phyloP scores from a whole-genome alignment of 2,113 vertebrate genomes.

The Bagarius yarrelli region DNA sequence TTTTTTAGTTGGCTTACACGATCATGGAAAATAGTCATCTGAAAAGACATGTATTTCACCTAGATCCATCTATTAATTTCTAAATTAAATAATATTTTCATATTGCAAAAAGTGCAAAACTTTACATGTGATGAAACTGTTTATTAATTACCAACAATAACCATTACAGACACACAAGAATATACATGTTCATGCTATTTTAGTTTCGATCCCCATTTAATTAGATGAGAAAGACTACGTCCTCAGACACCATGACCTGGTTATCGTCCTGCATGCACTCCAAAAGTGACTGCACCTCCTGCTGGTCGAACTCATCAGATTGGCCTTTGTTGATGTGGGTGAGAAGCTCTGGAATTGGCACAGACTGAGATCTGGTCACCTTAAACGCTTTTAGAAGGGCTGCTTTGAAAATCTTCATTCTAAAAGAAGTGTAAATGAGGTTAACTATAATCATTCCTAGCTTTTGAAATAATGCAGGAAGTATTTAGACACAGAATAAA shows the following conservation, averaged over 20 bases:
- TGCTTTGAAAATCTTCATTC: slow-evolving; percentile 65
- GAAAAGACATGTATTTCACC: not conserved
- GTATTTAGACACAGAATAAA: not conserved
- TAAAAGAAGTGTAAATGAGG: slow-evolving; percentile 20
- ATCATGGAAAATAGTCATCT: not conserved
- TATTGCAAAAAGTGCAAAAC: not conserved
- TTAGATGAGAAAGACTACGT: slow-evolving; percentile 67
- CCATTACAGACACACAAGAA: not conserved
- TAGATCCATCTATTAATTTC: not conserved
- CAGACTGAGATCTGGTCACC: slow-evolving; percentile 61
- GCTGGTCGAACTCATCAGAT: slow-evolving; percentile 52
- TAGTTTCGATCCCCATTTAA: not conserved
- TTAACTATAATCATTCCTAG: too few relatives aligned
- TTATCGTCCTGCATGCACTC: slow-evolving; percentile 67
- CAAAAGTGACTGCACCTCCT: slow-evolving; percentile 60
- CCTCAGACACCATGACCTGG: slow-evolving; percentile 69
- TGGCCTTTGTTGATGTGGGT: slow-evolving; percentile 58
- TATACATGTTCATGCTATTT: not conserved
- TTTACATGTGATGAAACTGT: slow-evolving; percentile 22
- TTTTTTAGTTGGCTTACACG: not conserved
- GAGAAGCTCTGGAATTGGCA: slow-evolving; percentile 57
- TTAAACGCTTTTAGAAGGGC: slow-evolving; percentile 64
- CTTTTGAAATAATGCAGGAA: too few relatives aligned
- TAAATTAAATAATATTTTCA: not conserved
- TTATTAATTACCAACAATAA: slow-evolving; percentile 42